phyloP scores from a whole-genome alignment of 2,888 invertebrate genomes.

The Ecliptopera silaceata region DNA sequence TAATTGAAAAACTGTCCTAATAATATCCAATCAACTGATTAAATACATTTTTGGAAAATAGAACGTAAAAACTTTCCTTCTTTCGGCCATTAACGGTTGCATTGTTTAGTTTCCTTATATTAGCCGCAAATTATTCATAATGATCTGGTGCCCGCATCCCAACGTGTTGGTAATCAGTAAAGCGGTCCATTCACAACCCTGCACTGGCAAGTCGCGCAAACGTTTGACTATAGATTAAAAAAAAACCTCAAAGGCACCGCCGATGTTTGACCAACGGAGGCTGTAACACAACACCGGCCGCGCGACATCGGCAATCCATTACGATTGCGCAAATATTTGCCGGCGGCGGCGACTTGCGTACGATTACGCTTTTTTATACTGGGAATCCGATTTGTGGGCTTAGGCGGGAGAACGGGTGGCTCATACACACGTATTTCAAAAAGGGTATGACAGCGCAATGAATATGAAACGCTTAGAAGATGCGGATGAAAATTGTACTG shows the following conservation, averaged over 20 bases:
- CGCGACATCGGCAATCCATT: conserved; percentile 70
- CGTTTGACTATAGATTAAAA: too few relatives aligned
- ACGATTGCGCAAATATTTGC: conserved; percentile 58
- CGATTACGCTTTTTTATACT: conserved; percentile 50
- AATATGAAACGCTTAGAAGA: too few relatives aligned
- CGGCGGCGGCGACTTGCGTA: conserved; percentile 49
- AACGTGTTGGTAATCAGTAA: neutral
- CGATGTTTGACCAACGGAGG: conserved; percentile 48
- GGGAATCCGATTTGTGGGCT: conserved; percentile 39
- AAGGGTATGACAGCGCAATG: too few relatives aligned
- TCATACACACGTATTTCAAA: neutral
- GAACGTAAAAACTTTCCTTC: too few relatives aligned
- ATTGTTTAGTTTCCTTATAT: neutral
- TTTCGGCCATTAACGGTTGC: too few relatives aligned
- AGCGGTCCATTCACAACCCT: conserved; percentile 3
- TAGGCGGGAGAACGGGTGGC: neutral
- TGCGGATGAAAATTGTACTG: neutral
- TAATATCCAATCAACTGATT: too few relatives aligned
- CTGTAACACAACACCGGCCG: conserved; percentile 59
- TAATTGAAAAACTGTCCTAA: too few relatives aligned
- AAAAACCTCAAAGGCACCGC: conserved; percentile 43
- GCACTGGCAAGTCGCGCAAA: neutral
- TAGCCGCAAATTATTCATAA: too few relatives aligned
- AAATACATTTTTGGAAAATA: too few relatives aligned
- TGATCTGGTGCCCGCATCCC: neutral